Evolutionary conservation across 2,797 vertebrate species (phyloP), one percentile per base, ranked within the genome.

Genomic region (Rhabdophis nuchalis): DNA sequence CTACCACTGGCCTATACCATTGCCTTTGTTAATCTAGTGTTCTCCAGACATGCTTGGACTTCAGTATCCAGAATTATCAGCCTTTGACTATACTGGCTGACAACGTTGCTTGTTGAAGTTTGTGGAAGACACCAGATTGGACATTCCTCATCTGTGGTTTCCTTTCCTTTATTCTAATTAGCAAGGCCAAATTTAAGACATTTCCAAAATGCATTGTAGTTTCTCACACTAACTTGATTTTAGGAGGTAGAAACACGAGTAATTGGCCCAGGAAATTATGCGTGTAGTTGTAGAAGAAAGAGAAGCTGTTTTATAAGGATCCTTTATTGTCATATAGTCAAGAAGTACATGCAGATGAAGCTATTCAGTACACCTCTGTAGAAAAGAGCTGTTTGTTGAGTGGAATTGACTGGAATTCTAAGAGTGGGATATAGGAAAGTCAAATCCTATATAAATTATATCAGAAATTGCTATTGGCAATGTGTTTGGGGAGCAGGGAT

Each of bases 251-350:
- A 60, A 29, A 7, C 23, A 4, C 0, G n/a, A 72, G 20, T 14
- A 16, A 41, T 57, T 93, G 50, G 68, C 32, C 4, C 27, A 56
- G 58, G 72, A 61, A 85, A 12, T 68, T n/a, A 5, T 50, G 29
- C 0, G 1, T 27, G 12, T 46, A 87, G 46, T 20, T 36, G 13
- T 52, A 52, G 9, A 86, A 23, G 36, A 5, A 16, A 86, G 54
- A 60, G 41, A 56, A 56, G 52, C 27, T 88, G n/a, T 90, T 90
- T 57, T n/a, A 64, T n/a, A 82, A 88, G 68, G 32, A 61, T 61
- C 5, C 27, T 93, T 93, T 93, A 91, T 88, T 91, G 27, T 41
- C 25, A 36, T 4, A 56, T 92, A n/a, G 36, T 87, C 54, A 52
- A 92, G 72, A 4, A 23, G 53, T 72, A 52, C 36, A 85, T 10